Conservation (phyloP, 2,113 vertebrate species). For the Hylia prasina region DNA sequence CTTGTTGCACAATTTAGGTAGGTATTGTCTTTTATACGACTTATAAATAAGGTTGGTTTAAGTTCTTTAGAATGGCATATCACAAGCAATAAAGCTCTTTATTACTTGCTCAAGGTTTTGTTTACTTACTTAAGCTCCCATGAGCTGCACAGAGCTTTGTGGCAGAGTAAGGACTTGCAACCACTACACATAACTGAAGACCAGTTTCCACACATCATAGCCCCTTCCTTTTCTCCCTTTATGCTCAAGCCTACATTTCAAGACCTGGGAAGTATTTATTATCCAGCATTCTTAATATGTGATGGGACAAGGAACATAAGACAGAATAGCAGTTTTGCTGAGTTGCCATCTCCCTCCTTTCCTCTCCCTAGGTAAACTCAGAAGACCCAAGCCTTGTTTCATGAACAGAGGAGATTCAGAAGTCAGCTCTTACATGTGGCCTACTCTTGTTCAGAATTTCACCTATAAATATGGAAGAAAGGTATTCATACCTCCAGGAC, state of each 20-base stretch:
- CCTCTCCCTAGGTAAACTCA: not conserved
- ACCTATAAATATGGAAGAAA: not conserved
- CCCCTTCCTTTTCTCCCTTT: not conserved
- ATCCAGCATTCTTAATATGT: not conserved
- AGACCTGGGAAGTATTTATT: not conserved
- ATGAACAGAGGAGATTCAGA: not conserved
- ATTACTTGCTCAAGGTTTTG: not conserved
- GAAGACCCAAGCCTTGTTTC: not conserved
- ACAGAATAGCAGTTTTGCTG: not conserved
- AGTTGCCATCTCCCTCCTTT: not conserved
- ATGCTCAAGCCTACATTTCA: not conserved
- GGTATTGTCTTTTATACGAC: not conserved
- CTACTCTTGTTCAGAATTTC: not conserved
- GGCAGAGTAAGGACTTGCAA: not conserved
- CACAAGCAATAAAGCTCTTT: not conserved
- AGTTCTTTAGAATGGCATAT: not conserved
- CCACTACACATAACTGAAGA: not conserved
- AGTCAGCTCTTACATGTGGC: fast-evolving
- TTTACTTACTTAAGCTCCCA: not conserved
- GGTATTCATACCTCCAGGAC: not conserved
- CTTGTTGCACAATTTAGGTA: not conserved
- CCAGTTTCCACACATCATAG: not conserved
- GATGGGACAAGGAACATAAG: not conserved
- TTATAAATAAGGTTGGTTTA: not conserved
- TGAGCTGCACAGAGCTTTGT: not conserved